phyloP scores from a whole-genome alignment of 2,888 invertebrate genomes.

The Amorpha juglandis region DNA sequence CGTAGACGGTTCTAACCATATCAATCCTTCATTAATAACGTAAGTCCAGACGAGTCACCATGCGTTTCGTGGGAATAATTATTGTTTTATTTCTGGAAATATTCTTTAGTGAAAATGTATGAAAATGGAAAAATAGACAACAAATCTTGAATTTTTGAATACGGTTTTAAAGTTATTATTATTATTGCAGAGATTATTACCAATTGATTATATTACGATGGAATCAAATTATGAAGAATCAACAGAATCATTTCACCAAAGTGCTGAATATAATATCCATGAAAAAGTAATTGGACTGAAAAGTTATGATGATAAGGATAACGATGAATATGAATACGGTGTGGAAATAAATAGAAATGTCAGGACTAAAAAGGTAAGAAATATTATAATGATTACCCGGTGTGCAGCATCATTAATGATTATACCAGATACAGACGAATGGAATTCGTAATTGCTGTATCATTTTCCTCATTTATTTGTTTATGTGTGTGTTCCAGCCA shows the following conservation, averaged over 20 bases:
- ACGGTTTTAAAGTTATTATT: background rate
- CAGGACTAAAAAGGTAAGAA: slow-evolving; percentile 49
- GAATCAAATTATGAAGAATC: slow-evolving; percentile 40
- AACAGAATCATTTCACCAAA: slow-evolving; percentile 37
- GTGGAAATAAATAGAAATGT: slow-evolving; percentile 40
- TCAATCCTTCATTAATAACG: slow-evolving; percentile 46
- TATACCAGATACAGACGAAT: slow-evolving; percentile 7
- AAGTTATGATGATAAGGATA: slow-evolving; percentile 44
- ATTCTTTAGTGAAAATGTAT: slow-evolving; percentile 53
- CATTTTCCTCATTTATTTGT: slow-evolving; percentile 30
- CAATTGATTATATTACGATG: slow-evolving; percentile 47
- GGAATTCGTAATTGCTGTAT: slow-evolving; percentile 14
- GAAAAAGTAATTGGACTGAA: slow-evolving; percentile 49
- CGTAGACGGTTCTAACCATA: slow-evolving; percentile 37
- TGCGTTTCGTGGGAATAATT: slow-evolving; percentile 52
- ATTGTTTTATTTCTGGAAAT: slow-evolving; percentile 48
- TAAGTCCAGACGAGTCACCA: slow-evolving; percentile 44
- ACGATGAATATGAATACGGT: slow-evolving; percentile 45
- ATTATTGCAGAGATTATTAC: slow-evolving; percentile 55
- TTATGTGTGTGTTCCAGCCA: slow-evolving; percentile 55
- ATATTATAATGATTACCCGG: background rate
- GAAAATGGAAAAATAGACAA: background rate
- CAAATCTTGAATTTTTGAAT: background rate
- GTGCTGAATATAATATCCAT: slow-evolving; percentile 37
- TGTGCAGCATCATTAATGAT: background rate